Evolutionary conservation across 2,797 vertebrate species (phyloP).

Genomic region (Morus bassanus): DNA sequence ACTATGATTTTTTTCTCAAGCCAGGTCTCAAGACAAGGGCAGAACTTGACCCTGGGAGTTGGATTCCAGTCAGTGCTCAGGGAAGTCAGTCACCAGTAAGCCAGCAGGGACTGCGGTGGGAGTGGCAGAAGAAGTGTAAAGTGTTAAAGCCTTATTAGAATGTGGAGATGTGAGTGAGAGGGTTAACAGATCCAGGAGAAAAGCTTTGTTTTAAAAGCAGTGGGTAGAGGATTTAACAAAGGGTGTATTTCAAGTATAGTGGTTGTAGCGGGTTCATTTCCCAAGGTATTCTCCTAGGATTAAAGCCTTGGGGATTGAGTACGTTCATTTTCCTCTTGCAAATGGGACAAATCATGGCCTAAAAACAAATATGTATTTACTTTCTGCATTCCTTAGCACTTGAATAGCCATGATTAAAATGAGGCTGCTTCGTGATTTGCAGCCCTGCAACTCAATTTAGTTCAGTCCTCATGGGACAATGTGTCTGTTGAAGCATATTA

Average conservation of each 20-base stretch:
- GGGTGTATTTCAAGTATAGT: not conserved
- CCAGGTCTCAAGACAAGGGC: not conserved
- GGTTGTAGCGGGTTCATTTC: not conserved
- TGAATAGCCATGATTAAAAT: conserved; percentile 33
- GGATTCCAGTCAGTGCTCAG: not conserved
- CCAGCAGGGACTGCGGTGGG: not conserved
- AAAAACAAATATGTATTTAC: conserved; percentile 47
- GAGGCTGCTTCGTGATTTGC: conserved; percentile 40
- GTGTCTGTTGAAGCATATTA: conserved; percentile 16
- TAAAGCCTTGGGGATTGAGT: not conserved
- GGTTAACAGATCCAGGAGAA: not conserved
- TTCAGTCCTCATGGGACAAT: conserved; percentile 18
- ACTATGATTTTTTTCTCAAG: not conserved
- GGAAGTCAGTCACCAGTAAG: not conserved
- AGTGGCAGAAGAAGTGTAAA: not conserved
- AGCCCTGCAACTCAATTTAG: conserved; percentile 22
- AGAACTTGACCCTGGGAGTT: not conserved
- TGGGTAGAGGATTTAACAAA: not conserved
- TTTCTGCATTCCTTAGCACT: conserved; percentile 46
- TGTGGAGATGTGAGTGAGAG: not conserved
- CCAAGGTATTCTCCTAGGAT: not conserved
- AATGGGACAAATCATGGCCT: not conserved
- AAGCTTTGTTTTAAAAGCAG: not conserved
- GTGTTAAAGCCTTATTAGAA: not conserved
- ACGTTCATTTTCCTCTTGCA: not conserved